These are phyloP conservation scores for Blastobasis adustella DNA, from an alignment of 2,888 invertebrate genomes.

Conservation along the genomic window DNA sequence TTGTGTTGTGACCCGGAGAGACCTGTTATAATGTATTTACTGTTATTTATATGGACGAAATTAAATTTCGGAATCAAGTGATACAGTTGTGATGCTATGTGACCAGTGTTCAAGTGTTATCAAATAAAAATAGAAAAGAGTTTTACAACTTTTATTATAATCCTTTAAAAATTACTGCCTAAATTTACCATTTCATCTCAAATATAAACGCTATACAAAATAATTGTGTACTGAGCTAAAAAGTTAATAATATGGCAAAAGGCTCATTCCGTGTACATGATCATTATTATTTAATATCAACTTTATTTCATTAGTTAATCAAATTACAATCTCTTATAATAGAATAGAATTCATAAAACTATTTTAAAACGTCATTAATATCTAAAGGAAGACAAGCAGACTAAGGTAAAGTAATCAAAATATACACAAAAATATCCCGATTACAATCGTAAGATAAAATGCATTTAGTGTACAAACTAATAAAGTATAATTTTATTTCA, in stretches of 20 bases:
- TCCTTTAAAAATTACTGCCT: neutral
- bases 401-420: neutral
- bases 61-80: constrained; percentile 2
- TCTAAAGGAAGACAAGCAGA: no score
- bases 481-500: constrained; percentile 5
- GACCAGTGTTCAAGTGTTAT: neutral
- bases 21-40: no score
- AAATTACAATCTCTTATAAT: no score
- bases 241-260: no score
- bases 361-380: no score
- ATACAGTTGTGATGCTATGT: neutral
- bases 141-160: constrained; percentile 4
- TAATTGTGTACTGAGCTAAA: no score
- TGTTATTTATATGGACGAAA: neutral
- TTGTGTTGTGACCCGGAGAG: neutral
- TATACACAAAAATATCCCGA: neutral
- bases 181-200: no score
- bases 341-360: no score
- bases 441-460: neutral
- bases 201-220: no score
- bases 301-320: no score
- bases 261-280: no score
- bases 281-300: no score
- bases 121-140: constrained; percentile 1
- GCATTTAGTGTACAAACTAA: neutral